Evolutionary conservation across 2,113 vertebrate species (phyloP).

Genomic region (Esox niger): DNA sequence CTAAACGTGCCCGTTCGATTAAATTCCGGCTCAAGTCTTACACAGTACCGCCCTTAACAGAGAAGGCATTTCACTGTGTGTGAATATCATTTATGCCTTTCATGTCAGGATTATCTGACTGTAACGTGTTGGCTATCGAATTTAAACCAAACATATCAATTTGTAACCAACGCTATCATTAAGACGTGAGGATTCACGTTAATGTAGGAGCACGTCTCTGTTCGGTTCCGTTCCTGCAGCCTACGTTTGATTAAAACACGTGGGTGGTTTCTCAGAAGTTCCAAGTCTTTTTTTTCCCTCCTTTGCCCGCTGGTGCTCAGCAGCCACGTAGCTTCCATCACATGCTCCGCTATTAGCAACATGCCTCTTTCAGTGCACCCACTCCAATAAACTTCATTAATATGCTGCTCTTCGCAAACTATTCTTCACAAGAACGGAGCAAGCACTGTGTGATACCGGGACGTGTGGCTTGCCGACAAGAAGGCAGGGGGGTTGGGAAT

Average conservation of each 20-base stretch:
- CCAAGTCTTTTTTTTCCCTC: background rate
- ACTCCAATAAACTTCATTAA: conserved; percentile 13
- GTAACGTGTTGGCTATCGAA: too few species aligned
- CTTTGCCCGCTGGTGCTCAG: background rate
- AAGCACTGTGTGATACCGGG: background rate
- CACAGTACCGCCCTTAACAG: too few species aligned
- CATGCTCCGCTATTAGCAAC: background rate
- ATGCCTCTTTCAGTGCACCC: background rate
- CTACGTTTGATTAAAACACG: background rate
- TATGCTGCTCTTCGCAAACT: too few species aligned
- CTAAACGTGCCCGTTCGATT: too few species aligned
- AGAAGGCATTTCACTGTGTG: too few species aligned
- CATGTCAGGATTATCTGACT: too few species aligned
- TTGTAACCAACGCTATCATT: background rate
- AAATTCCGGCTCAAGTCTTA: too few species aligned
- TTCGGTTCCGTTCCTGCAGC: background rate
- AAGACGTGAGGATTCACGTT: background rate
- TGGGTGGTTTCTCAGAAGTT: background rate
- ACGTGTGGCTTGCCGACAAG: background rate
- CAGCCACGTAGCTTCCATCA: background rate
- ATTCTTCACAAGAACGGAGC: background rate
- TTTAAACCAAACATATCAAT: too few species aligned
- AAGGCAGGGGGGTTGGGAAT: background rate
- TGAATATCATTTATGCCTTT: too few species aligned
- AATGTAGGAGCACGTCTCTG: background rate